A percentile compares a stretch with the other conserved stretches of the same genome.
phyloP scores from a whole-genome alignment of 2,113 vertebrate species.

The Etheostoma spectabile region DNA sequence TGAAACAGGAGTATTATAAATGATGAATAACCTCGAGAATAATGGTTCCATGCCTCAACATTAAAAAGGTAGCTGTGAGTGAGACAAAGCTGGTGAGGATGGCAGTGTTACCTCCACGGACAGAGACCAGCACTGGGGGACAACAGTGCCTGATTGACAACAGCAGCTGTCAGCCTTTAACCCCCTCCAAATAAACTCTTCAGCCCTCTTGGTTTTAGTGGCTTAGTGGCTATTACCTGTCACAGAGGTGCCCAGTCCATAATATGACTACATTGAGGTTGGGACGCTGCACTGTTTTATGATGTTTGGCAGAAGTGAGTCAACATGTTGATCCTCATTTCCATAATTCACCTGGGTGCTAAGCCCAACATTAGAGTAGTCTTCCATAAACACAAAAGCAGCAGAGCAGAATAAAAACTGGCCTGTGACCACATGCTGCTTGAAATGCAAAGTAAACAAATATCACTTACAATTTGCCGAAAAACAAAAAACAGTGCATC shows the following conservation, averaged over 20 bases:
- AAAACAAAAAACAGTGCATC: constrained; percentile 46
- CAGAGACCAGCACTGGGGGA: constrained; percentile 3
- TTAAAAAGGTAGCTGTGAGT: constrained; percentile 29
- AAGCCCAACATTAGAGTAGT: constrained; percentile 33
- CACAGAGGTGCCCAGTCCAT: constrained; percentile 56
- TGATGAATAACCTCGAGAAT: constrained; percentile 43
- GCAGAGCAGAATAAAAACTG: constrained; percentile 27
- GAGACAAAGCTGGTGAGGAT: constrained; percentile 32
- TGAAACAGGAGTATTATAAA: constrained; percentile 19
- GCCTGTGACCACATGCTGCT: constrained; percentile 24
- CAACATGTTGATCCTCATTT: constrained; percentile 70
- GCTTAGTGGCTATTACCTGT: constrained; percentile 57
- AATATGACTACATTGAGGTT: constrained; percentile 25
- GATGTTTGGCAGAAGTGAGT: constrained; percentile 46
- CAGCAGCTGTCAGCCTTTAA: constrained; percentile 36
- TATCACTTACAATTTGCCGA: constrained; percentile 48
- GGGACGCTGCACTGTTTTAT: constrained; percentile 28
- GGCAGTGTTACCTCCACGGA: constrained; percentile 19
- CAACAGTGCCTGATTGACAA: constrained; percentile 42
- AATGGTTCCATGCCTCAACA: constrained; percentile 5
- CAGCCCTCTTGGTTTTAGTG: constrained; percentile 48
- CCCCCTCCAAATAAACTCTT: constrained; percentile 29
- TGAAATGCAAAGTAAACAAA: constrained; percentile 62
- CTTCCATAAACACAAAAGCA: constrained; percentile 48
- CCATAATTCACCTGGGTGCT: constrained; percentile 61